These are phyloP conservation scores for Leptestheria dahalacensis DNA, from an alignment of 1,140 invertebrate genomes.

Conservation along the genomic window DNA sequence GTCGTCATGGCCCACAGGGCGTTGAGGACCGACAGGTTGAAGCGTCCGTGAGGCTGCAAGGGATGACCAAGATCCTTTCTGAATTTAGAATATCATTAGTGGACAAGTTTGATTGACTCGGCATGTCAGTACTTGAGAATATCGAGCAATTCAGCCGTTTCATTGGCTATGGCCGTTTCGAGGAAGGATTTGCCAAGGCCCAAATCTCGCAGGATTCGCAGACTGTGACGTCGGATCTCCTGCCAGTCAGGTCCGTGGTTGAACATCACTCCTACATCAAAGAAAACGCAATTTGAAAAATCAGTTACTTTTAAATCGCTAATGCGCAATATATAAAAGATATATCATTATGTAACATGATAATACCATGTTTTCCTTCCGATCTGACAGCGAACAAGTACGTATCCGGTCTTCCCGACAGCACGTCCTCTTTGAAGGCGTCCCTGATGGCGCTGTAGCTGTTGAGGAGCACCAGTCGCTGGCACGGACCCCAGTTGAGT, in stretches of 20 bases:
- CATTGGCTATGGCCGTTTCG: background rate
- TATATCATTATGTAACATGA: too few relatives aligned
- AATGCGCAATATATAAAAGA: too few relatives aligned
- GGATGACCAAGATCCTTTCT: background rate
- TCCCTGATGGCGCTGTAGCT: constrained; percentile 10
- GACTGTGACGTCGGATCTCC: background rate
- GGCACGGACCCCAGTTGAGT: constrained; percentile 4
- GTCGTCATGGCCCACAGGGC: constrained; percentile 7
- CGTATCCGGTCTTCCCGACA: constrained; percentile 11
- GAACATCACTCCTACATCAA: background rate
- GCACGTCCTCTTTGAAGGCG: constrained; percentile 15
- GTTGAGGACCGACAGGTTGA: constrained; percentile 5
- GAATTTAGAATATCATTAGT: background rate
- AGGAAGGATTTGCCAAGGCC: background rate
- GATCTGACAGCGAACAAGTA: background rate
- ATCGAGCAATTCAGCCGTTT: background rate
- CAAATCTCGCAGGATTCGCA: background rate
- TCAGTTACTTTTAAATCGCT: too few relatives aligned
- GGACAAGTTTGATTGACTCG: background rate
- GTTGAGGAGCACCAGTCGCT: constrained; percentile 10
- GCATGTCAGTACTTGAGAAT: background rate
- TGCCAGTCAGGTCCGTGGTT: background rate
- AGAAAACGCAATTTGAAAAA: too few relatives aligned
- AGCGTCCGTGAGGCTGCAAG: background rate
- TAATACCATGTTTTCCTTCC: background rate